Conservation (phyloP, 2,888 invertebrate species). For the Seira sanloemensis region DNA sequence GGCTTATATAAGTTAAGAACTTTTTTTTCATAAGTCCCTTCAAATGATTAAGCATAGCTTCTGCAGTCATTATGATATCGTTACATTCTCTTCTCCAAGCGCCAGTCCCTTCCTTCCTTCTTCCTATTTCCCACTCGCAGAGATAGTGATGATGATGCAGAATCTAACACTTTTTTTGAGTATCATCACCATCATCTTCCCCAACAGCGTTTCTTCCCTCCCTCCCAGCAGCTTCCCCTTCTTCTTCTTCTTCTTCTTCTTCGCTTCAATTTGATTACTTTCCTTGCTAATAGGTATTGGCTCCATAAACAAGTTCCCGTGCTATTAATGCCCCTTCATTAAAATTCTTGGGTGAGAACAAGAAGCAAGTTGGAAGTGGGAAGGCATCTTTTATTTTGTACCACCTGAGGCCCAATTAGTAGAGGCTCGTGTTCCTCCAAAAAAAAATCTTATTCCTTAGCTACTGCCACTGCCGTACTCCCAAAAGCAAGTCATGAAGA, state of each 20-base stretch:
- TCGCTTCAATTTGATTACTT: background rate
- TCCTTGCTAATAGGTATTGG: background rate
- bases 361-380: background rate
- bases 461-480: conserved; percentile 22
- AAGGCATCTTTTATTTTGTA: background rate
- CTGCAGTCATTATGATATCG: background rate
- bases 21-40: background rate
- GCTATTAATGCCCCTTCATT: background rate
- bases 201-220: background rate
- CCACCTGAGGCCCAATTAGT: conserved; percentile 53
- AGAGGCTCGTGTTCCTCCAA: conserved; percentile 9
- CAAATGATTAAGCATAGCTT: background rate
- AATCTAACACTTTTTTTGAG: background rate
- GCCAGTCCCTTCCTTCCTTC: background rate
- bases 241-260: background rate
- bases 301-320: background rate
- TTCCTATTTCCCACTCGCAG: background rate
- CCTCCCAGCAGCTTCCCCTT: background rate
- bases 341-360: background rate
- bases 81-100: background rate
- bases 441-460: background rate
- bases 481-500: background rate
- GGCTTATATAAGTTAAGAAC: background rate
- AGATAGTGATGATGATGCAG: background rate
- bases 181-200: background rate